Evolutionary conservation across 2,888 invertebrate genomes (phyloP).

Genomic region (Stenoptilia bipunctidactyla): DNA sequence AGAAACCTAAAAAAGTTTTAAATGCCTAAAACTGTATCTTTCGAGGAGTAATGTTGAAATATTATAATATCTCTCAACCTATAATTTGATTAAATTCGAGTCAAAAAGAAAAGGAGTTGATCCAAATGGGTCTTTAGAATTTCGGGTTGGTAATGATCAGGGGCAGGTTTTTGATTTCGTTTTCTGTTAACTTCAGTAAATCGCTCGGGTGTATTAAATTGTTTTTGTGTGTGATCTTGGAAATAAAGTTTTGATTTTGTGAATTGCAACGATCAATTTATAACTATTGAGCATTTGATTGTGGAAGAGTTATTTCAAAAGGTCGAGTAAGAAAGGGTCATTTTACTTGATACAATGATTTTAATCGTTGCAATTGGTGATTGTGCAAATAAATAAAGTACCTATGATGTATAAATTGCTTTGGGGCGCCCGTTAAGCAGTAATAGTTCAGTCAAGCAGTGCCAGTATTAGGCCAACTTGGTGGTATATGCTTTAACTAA

Average conservation of each 20-base stretch:
- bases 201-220: slow-evolving; percentile 41
- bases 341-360: no score
- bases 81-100: slow-evolving; percentile 68
- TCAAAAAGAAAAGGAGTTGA: slow-evolving; percentile 56
- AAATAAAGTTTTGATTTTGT: slow-evolving; percentile 8
- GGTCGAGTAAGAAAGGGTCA: no score
- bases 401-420: no score
- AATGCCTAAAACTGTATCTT: slow-evolving; percentile 64
- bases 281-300: no score
- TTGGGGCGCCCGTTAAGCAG: no score
- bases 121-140: slow-evolving; percentile 63
- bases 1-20: slow-evolving; percentile 59
- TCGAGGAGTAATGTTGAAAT: slow-evolving; percentile 58
- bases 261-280: no score
- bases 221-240: slow-evolving; percentile 25
- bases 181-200: slow-evolving; percentile 53
- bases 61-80: slow-evolving; percentile 66
- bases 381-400: no score
- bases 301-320: no score
- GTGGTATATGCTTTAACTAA: no score
- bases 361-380: no score
- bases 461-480: no score
- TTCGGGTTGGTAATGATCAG: slow-evolving; percentile 62
- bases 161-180: slow-evolving; percentile 32
- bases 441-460: no score